Percentiles rank a stretch among this genome's conserved stretches.
Evolutionary conservation across 2,113 vertebrate genomes (phyloP).

Genomic region (Chloropsis cyanopogon): DNA sequence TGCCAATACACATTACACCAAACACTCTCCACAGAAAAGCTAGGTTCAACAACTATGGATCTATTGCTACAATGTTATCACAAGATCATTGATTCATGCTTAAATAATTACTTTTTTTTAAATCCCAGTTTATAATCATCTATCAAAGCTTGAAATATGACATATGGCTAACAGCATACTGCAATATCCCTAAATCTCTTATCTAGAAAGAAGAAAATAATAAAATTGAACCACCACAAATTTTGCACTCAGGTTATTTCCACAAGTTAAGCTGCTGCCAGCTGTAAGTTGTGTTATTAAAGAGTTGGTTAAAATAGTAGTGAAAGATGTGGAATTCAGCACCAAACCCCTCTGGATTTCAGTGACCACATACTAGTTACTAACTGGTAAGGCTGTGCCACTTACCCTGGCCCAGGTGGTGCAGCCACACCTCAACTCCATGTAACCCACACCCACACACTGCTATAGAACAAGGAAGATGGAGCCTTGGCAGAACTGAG

Average conservation of each 20-base stretch:
- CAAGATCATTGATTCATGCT: not conserved
- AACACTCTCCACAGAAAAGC: not conserved
- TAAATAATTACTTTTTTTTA: not conserved
- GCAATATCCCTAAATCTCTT: not conserved
- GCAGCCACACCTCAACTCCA: not conserved
- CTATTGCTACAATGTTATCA: not conserved
- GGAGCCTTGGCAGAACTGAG: not conserved
- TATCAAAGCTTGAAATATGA: not conserved
- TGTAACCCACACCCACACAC: accelerated
- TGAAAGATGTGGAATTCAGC: not conserved
- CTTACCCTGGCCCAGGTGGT: not conserved
- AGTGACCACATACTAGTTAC: not conserved
- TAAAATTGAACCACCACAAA: not conserved
- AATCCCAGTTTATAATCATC: not conserved
- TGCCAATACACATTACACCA: not conserved
- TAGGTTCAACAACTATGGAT: not conserved
- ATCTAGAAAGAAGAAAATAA: not conserved
- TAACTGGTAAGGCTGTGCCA: not conserved
- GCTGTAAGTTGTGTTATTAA: not conserved
- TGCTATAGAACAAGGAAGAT: not conserved
- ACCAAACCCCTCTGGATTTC: not conserved
- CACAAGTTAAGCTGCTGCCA: not conserved
- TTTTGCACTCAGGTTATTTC: not conserved
- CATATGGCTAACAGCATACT: not conserved
- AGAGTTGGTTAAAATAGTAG: not conserved